Percentiles rank a stretch among this genome's conserved stretches.
Conservation (phyloP, 2,113 vertebrate species). For the Silurus glanis region DNA sequence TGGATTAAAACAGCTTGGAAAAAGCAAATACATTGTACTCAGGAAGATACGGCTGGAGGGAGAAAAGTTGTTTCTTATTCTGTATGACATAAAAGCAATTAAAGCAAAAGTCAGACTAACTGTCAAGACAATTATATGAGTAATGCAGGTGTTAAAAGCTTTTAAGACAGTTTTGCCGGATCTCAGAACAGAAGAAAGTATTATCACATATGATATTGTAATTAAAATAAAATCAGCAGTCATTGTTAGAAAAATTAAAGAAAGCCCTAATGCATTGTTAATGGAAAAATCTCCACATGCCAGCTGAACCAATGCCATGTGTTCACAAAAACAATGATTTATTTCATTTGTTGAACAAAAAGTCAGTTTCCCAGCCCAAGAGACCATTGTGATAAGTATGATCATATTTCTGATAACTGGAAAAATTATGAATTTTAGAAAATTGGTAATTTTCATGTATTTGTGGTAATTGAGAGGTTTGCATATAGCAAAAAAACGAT, state of each 20-base stretch:
- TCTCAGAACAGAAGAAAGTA: conserved; percentile 42
- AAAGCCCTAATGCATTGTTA: conserved; percentile 60
- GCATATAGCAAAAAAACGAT: conserved; percentile 58
- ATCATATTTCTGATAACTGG: conserved; percentile 43
- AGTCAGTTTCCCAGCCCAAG: conserved; percentile 37
- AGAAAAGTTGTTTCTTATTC: conserved; percentile 48
- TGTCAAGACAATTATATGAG: conserved; percentile 49
- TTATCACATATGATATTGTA: conserved; percentile 44
- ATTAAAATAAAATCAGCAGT: conserved; percentile 46
- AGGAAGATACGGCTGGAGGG: conserved; percentile 47
- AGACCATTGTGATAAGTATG: conserved; percentile 33
- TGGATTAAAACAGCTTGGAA: conserved; percentile 56
- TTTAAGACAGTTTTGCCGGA: conserved; percentile 46
- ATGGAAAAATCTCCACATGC: conserved; percentile 61
- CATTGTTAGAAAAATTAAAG: conserved; percentile 24
- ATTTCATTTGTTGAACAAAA: conserved; percentile 61
- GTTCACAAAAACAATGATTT: conserved; percentile 64
- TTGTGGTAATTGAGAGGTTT: conserved; percentile 51
- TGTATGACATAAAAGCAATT: conserved; percentile 53
- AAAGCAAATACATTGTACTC: conserved; percentile 55
- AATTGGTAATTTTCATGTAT: conserved; percentile 19
- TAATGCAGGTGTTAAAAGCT: conserved; percentile 52
- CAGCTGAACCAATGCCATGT: conserved; percentile 66
- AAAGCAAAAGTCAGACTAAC: conserved; percentile 45
- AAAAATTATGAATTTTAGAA: conserved; percentile 33